Evolutionary conservation across 2,797 vertebrate species (phyloP).

Genomic region (Sus cebifrons): DNA sequence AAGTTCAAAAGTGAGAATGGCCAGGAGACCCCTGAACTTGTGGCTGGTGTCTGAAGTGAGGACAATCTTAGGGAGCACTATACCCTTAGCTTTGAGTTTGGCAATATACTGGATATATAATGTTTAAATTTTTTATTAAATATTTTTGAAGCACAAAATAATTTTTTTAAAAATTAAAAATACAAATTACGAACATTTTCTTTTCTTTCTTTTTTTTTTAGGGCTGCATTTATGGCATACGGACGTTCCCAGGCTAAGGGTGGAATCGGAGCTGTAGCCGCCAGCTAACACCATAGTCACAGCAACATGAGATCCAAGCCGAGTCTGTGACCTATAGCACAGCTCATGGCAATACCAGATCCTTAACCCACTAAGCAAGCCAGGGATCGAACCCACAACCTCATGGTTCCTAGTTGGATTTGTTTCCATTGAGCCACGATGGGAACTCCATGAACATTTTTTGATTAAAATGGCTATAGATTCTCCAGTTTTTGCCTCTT

Average conservation of each 20-base stretch:
- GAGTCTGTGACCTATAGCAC: too few relatives aligned
- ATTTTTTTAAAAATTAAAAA: not conserved
- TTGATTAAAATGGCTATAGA: not conserved
- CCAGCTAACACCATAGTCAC: too few relatives aligned
- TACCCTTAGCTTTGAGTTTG: not conserved
- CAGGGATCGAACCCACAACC: too few relatives aligned
- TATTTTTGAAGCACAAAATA: conserved; percentile 18
- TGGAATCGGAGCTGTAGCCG: too few relatives aligned
- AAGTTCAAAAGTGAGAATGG: not conserved
- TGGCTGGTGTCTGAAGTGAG: not conserved
- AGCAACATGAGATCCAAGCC: too few relatives aligned
- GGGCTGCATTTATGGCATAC: too few relatives aligned
- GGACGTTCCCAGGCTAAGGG: too few relatives aligned
- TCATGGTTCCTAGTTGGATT: too few relatives aligned
- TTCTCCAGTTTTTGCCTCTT: not conserved
- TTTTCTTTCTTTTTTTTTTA: too few relatives aligned
- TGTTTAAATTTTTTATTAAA: not conserved
- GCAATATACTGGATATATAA: not conserved
- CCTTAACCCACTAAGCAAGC: too few relatives aligned
- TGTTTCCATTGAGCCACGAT: too few relatives aligned
- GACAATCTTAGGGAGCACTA: not conserved
- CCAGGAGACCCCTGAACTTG: not conserved
- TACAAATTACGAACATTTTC: not conserved
- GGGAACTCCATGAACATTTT: not conserved
- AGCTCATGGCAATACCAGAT: too few relatives aligned